These are phyloP conservation scores for Incurvaria masculella DNA, from an alignment of 2,888 invertebrate genomes.

Conservation along the genomic window DNA sequence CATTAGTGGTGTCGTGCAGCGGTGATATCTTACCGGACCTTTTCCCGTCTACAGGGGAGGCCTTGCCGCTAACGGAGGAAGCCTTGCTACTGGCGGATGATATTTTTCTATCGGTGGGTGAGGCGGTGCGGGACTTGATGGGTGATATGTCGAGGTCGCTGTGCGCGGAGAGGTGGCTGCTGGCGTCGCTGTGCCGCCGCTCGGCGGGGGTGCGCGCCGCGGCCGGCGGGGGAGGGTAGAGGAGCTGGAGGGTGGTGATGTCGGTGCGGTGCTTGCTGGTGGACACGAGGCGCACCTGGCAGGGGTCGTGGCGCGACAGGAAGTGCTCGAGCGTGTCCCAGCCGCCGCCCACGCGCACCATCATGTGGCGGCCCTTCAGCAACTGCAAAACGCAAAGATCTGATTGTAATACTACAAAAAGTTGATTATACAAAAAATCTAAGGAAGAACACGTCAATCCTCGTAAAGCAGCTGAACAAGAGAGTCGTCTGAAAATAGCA, in stretches of 20 bases:
- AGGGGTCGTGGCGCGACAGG: conserved; percentile 83
- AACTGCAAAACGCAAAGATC: conserved; percentile 65
- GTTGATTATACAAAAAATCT: no score
- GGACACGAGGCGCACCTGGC: conserved; percentile 65
- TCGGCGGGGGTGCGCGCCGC: conserved; percentile 14
- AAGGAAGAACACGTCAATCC: no score
- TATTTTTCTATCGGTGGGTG: conserved; percentile 1
- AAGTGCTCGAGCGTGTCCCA: conserved; percentile 95
- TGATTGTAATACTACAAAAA: no score
- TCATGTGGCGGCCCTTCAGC: conserved; percentile 89
- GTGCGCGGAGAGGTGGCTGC: conserved; percentile 20
- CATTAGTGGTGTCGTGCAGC: conserved; percentile 13
- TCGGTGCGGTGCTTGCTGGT: conserved; percentile 35
- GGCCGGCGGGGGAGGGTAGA: background rate
- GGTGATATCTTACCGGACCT: conserved; percentile 22
- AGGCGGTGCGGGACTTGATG: background rate
- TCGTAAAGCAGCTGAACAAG: no score
- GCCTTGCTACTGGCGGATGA: conserved; percentile 32
- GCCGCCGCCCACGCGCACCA: conserved; percentile 92
- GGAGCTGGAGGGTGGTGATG: conserved; percentile 9
- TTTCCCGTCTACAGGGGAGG: conserved; percentile 24
- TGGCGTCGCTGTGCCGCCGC: conserved; percentile 24
- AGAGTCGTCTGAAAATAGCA: no score
- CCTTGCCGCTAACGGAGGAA: conserved; percentile 30
- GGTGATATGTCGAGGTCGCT: conserved; percentile 15